These are phyloP conservation scores for Pseudochirops cupreus DNA, from an alignment of 2,797 vertebrate genomes.

Conservation along the genomic window DNA sequence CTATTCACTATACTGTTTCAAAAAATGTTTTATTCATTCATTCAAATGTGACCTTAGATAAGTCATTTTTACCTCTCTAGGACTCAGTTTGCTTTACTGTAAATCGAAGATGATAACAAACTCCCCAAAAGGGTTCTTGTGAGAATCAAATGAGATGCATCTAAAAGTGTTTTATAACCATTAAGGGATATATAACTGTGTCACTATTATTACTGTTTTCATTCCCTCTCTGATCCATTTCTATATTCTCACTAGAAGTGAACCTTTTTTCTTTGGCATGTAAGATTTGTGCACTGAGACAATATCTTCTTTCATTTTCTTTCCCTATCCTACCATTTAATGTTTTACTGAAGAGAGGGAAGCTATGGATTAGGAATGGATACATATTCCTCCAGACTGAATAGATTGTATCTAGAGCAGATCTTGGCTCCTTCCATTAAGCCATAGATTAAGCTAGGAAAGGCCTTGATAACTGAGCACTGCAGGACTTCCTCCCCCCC, in stretches of 20 bases:
- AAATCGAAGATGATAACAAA: not conserved
- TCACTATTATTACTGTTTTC: not conserved
- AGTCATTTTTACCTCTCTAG: not conserved
- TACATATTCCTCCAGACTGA: not conserved
- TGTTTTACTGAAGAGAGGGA: not conserved
- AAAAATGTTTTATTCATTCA: not conserved
- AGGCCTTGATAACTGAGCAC: not conserved
- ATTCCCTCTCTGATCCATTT: not conserved
- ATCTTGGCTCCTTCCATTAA: not conserved
- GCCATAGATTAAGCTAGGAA: constrained; percentile 27
- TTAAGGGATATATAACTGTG: not conserved
- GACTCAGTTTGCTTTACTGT: not conserved
- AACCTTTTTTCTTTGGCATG: constrained; percentile 42
- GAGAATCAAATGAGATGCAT: not conserved
- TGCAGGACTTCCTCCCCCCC: not conserved
- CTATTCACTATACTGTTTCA: not conserved
- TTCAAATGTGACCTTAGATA: not conserved
- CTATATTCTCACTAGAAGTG: constrained; percentile 16
- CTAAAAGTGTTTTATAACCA: not conserved
- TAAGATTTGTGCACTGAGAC: constrained; percentile 32
- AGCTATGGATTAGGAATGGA: constrained; percentile 24
- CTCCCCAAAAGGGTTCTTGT: not conserved
- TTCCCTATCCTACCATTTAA: constrained; percentile 1
- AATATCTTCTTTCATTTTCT: constrained; percentile 49
- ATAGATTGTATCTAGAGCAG: constrained; percentile 12